Conservation (phyloP, 2,797 vertebrate genomes). For the Clarias pachynema region DNA sequence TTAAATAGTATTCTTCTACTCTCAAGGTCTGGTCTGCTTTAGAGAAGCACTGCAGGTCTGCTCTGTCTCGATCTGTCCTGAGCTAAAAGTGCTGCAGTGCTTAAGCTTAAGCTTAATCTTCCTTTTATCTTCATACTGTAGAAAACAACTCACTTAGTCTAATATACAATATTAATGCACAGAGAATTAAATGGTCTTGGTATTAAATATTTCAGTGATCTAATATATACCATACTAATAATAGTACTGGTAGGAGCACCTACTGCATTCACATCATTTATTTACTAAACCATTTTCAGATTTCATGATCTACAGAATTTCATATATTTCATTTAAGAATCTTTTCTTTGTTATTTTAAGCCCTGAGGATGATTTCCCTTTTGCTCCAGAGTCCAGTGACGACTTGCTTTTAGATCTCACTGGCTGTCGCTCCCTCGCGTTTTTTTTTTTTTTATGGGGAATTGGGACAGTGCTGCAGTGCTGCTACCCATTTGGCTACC, state of each 20-base stretch:
- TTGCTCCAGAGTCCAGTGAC: background rate
- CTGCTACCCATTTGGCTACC: slow-evolving; percentile 38
- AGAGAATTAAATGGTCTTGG: background rate
- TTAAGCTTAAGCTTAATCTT: slow-evolving; percentile 39
- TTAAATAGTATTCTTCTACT: background rate
- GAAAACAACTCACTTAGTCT: background rate
- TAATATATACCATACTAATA: background rate
- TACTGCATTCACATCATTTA: background rate
- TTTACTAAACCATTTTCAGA: background rate
- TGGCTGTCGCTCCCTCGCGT: background rate
- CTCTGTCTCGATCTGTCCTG: slow-evolving; percentile 25
- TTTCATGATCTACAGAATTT: background rate
- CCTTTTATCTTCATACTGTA: slow-evolving; percentile 21
- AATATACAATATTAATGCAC: background rate
- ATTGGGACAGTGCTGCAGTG: slow-evolving; percentile 54
- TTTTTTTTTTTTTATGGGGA: slow-evolving; percentile 8
- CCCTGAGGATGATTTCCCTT: background rate
- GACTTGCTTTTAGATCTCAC: slow-evolving; percentile 1
- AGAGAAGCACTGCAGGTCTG: slow-evolving; percentile 34
- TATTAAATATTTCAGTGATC: background rate
- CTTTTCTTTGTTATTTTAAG: background rate
- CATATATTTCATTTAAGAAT: slow-evolving; percentile 4
- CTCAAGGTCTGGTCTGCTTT: slow-evolving; percentile 22
- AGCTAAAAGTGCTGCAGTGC: slow-evolving; percentile 45
- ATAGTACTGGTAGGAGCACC: background rate